A percentile compares a stretch with the other conserved stretches of the same genome.
Conservation (phyloP, 2,113 vertebrate genomes). For the Colinus virginianus region DNA sequence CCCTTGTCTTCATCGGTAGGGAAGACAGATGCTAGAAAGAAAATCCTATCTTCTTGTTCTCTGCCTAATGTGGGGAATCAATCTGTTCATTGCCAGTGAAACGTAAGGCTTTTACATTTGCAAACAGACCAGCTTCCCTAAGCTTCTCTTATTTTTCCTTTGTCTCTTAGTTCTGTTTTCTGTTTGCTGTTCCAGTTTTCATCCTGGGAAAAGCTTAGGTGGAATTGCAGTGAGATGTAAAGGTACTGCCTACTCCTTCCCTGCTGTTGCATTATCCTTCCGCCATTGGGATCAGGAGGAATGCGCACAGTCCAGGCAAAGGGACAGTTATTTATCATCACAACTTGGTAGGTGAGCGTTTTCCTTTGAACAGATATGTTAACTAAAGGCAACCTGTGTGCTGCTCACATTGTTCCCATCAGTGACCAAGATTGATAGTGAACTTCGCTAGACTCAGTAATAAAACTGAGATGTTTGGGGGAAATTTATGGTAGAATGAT, state of each 20-base stretch:
- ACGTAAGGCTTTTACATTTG: rapidly evolving
- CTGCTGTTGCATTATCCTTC: background rate
- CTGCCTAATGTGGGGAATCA: background rate
- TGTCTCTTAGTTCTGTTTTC: background rate
- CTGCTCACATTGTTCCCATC: background rate
- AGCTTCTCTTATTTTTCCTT: background rate
- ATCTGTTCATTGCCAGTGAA: background rate
- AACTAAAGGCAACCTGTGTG: background rate
- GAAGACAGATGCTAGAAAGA: background rate
- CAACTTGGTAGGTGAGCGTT: background rate
- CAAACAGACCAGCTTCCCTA: background rate
- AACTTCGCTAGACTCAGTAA: background rate
- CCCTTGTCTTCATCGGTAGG: background rate
- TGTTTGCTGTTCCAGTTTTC: background rate
- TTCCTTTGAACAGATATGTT: background rate
- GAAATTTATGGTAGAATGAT: background rate
- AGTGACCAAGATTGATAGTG: background rate
- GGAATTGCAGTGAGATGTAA: background rate
- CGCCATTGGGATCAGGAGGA: background rate
- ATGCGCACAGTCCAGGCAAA: background rate
- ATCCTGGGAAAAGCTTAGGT: background rate
- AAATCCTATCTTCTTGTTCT: background rate
- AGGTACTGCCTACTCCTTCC: background rate
- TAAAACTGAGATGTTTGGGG: background rate
- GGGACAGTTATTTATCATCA: background rate